These are phyloP conservation scores for Cyanoliseus patagonus DNA, from an alignment of 2,113 vertebrate genomes.

Conservation along the genomic window DNA sequence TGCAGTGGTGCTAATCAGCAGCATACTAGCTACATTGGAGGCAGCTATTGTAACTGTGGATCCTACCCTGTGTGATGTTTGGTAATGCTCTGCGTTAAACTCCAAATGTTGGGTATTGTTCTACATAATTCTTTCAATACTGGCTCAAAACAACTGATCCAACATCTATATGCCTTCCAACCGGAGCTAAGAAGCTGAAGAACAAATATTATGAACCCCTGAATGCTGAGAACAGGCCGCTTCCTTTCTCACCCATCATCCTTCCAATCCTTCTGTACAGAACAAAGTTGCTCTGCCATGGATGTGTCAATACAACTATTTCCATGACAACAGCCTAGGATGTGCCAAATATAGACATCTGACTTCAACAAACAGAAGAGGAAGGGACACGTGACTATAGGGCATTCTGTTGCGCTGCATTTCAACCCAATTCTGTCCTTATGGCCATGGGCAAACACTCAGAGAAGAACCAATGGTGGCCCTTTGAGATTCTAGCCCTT, in stretches of 20 bases:
- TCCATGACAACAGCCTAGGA: slow-evolving; percentile 65
- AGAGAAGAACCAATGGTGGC: neutral
- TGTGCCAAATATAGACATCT: slow-evolving; percentile 59
- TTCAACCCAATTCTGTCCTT: neutral
- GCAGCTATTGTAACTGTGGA: neutral
- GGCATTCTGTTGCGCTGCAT: neutral
- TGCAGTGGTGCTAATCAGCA: neutral
- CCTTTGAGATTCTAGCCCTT: neutral
- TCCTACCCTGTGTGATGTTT: neutral
- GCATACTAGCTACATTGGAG: neutral
- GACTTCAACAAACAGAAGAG: slow-evolving; percentile 19
- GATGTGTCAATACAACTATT: slow-evolving; percentile 62
- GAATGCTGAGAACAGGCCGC: neutral
- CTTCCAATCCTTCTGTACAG: neutral
- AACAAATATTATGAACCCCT: neutral
- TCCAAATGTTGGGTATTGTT: neutral
- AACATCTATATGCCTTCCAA: neutral
- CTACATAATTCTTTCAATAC: neutral
- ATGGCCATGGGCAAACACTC: neutral
- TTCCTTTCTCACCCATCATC: neutral
- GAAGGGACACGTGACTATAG: neutral
- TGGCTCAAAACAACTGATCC: neutral
- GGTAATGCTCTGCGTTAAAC: neutral
- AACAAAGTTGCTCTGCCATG: slow-evolving; percentile 36
- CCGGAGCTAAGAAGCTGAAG: neutral